A percentile compares a stretch with the other conserved stretches of the same genome.
phyloP scores from a whole-genome alignment of 2,113 vertebrate genomes.

The Chauna torquata region DNA sequence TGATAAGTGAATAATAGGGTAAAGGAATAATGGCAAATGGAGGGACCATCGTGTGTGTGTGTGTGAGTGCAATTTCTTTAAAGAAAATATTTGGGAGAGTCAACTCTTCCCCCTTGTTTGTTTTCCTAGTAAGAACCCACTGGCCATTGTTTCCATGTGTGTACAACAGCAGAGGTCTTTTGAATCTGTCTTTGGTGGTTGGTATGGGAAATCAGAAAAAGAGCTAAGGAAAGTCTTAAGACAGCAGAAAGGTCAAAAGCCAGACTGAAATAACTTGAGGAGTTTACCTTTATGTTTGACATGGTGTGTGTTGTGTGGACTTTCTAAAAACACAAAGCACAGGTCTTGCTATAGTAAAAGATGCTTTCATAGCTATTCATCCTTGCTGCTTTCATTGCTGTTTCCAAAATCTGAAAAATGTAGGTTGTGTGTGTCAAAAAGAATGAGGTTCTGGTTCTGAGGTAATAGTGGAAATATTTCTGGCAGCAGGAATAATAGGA shows the following conservation, averaged over 20 bases:
- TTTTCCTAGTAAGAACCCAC: not conserved
- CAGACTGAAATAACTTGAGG: not conserved
- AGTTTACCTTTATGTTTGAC: constrained; percentile 15
- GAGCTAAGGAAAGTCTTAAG: not conserved
- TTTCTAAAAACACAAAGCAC: not conserved
- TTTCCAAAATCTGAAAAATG: not conserved
- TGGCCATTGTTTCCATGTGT: not conserved
- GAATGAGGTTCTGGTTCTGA: not conserved
- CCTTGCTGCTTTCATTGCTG: not conserved
- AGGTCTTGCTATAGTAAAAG: not conserved
- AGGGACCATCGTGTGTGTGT: not conserved
- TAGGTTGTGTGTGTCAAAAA: not conserved
- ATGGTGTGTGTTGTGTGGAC: not conserved
- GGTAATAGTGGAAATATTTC: not conserved
- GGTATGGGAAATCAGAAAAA: not conserved
- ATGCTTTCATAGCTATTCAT: not conserved
- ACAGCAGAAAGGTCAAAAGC: constrained; percentile 57
- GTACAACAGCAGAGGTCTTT: not conserved
- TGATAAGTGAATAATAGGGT: accelerated
- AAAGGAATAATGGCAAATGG: not conserved
- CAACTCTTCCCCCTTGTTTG: not conserved
- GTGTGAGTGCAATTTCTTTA: not conserved
- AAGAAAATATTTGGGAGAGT: not conserved
- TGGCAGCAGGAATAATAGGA: not conserved
- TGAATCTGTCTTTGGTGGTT: not conserved